Evolutionary conservation across 2,797 vertebrate species (phyloP), one percentile per base, ranked within the genome.

Genomic region (Gephyroberyx darwinii): DNA sequence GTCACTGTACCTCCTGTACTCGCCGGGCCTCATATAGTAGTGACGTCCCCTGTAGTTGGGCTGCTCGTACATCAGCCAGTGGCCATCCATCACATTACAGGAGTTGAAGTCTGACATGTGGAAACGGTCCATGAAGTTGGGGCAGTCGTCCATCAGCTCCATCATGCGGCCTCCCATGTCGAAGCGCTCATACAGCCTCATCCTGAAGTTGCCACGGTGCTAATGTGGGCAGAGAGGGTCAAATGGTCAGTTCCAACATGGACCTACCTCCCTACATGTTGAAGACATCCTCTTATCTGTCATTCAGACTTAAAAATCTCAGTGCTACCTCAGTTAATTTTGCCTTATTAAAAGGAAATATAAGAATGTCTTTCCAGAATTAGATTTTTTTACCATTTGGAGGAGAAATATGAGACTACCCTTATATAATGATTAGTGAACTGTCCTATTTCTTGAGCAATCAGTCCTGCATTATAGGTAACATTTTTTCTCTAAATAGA

Each of bases 1-100:
- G 30, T 93, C 91, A 12, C 45, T 91, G 82, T 88, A 92, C 78
- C 75, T 87, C 54, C 58, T 84, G 78, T 92, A 92, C 77, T 85
- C 78, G 60, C 91, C 91, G 1, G 91, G 91, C 66, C 68, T 84
- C 65, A 93, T 61, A 85, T 92, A 92, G 80, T 83, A 92, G 82
- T 91, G 90, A 5, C 83, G 88, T 0, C 92, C 92, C 72, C 77
- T 91, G 87, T 92, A 92, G 87, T 91, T 77, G 12, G 91, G 73
- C 31, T 91, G 92, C 64, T 95, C 91, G 0, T 92, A 93, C 71
- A 93, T 89, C 61, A 94, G 79, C 89, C 93, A 94, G 77, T 88
- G 90, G 66, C 91, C 92, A 1, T 93, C 90, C 77, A 92, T 85
- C 82, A 93, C 88, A 0, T 60, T 86, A 81, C 94, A 85, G 55